Percentiles rank a stretch among this genome's conserved stretches.
Conservation (phyloP, 2,113 vertebrate species). For the Columbina picui region DNA sequence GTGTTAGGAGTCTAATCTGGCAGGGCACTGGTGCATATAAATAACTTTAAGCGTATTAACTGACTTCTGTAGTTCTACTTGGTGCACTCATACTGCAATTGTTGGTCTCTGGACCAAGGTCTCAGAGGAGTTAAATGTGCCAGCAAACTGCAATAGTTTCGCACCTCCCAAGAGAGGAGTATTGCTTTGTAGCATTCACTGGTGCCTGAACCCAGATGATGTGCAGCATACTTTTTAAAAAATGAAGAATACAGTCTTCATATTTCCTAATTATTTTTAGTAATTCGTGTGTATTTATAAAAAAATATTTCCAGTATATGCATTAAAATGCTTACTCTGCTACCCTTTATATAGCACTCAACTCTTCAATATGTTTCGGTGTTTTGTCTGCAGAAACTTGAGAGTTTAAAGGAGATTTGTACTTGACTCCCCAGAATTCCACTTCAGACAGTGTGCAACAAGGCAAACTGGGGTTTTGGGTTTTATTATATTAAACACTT, state of each 20-base stretch:
- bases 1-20: not conserved
- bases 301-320: not conserved
- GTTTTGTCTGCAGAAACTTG: not conserved
- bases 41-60: not conserved
- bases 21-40: not conserved
- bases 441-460: fast-evolving
- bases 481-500: not conserved
- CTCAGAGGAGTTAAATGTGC: fast-evolving
- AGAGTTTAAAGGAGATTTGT: not conserved
- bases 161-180: not conserved
- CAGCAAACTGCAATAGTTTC: not conserved
- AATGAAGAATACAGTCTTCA: not conserved
- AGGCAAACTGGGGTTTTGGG: not conserved
- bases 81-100: not conserved
- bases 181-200: not conserved
- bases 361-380: not conserved
- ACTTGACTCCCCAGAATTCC: not conserved
- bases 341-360: not conserved
- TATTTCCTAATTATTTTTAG: not conserved
- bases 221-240: not conserved
- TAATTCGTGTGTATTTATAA: not conserved
- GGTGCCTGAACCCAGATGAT: not conserved
- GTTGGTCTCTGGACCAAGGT: not conserved
- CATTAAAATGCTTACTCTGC: not conserved
- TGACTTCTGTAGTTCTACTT: not conserved